Percentiles rank a stretch among this genome's conserved stretches.
phyloP scores from a whole-genome alignment of 2,797 vertebrate genomes.

The Diglossa cyanea region DNA sequence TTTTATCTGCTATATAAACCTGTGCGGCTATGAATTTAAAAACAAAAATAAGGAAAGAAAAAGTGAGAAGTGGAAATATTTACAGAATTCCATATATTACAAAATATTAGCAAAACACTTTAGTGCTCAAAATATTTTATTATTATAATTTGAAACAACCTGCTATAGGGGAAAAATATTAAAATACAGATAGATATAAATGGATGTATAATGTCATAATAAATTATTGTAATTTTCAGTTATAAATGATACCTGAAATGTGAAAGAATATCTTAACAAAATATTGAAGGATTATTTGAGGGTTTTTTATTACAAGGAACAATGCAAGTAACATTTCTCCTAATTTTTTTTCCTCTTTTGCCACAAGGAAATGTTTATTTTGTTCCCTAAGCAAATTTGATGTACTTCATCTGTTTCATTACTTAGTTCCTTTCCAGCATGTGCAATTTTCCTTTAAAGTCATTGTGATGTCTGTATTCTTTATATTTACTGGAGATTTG shows the following conservation, averaged over 20 bases:
- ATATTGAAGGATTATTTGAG: not conserved
- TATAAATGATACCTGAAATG: not conserved
- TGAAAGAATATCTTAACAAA: not conserved
- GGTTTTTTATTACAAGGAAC: not conserved
- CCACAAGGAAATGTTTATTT: not conserved
- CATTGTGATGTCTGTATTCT: not conserved
- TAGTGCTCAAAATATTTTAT: not conserved
- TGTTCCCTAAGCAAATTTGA: not conserved
- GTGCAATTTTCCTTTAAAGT: not conserved
- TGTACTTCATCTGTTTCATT: not conserved
- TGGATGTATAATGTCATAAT: not conserved
- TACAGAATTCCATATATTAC: not conserved
- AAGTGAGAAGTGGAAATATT: not conserved
- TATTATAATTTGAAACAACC: not conserved
- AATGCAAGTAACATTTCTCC: not conserved
- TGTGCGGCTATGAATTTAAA: not conserved
- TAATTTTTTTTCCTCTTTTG: not conserved
- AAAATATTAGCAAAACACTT: not conserved
- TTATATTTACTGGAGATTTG: not conserved
- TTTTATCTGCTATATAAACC: not conserved
- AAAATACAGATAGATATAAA: not conserved
- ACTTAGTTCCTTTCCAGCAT: not conserved
- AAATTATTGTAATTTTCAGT: not conserved
- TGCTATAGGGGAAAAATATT: not conserved
- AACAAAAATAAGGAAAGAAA: not conserved